phyloP scores from a whole-genome alignment of 1,140 invertebrate genomes.

The Sinonovacula constricta region DNA sequence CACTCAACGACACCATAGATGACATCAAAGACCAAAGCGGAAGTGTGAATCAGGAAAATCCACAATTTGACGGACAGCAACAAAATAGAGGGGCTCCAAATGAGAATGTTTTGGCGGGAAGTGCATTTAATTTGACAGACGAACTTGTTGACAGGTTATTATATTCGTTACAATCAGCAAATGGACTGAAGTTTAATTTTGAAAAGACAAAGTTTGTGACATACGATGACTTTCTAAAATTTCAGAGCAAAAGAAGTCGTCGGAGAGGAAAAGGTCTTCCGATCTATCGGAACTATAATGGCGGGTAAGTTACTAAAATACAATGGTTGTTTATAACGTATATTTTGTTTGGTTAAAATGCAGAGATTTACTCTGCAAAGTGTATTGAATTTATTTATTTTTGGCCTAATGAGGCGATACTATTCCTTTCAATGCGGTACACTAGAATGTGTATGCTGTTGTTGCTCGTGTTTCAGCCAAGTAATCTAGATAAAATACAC shows the following conservation, averaged over 20 bases:
- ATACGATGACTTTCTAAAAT: slow-evolving; percentile 38
- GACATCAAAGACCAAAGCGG: slow-evolving; percentile 42
- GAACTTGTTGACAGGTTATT: slow-evolving; percentile 35
- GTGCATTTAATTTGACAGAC: slow-evolving; percentile 29
- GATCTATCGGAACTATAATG: slow-evolving; percentile 47
- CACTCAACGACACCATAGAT: slow-evolving; percentile 33
- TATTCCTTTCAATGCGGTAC: too few relatives aligned
- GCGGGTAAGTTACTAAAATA: slow-evolving; percentile 51
- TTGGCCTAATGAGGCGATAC: too few relatives aligned
- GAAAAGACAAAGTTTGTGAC: slow-evolving; percentile 31
- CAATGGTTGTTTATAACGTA: too few relatives aligned
- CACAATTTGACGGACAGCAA: not conserved
- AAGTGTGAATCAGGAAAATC: slow-evolving; percentile 33
- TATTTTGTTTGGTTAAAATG: too few relatives aligned
- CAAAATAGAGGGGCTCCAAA: not conserved
- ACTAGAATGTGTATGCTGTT: too few relatives aligned
- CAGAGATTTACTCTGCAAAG: too few relatives aligned
- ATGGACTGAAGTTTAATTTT: slow-evolving; percentile 52
- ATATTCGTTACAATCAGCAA: slow-evolving; percentile 35
- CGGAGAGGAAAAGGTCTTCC: slow-evolving; percentile 36
- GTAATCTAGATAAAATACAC: too few relatives aligned
- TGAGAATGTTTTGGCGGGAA: not conserved
- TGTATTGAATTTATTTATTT: too few relatives aligned
- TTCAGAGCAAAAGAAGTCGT: slow-evolving; percentile 28
- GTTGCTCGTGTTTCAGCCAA: too few relatives aligned